Evolutionary conservation across 35 echinoderm and acorn worm species (phyloP).

Genomic region (Chiridota heheva): DNA sequence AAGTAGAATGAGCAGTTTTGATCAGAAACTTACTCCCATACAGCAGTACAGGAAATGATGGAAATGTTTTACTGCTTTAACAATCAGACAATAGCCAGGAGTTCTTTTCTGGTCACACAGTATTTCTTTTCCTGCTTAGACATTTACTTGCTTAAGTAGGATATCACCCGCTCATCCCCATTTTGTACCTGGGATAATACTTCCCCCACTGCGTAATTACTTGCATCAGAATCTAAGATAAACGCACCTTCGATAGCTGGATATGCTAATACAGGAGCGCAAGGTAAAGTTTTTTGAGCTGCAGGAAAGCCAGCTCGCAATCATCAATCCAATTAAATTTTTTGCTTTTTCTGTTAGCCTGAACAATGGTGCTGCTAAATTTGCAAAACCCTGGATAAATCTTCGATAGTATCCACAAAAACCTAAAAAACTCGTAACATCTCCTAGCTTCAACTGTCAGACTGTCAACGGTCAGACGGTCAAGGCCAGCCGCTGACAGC

Average conservation of each 20-base stretch:
- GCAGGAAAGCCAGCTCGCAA: constrained; percentile 1
- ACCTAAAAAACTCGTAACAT: no score
- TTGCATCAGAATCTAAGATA: constrained; percentile 65
- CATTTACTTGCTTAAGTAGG: constrained; percentile 36
- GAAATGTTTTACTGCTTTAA: constrained; percentile 30
- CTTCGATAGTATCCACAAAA: no score
- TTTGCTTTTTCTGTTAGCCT: no score
- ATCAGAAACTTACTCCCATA: no score
- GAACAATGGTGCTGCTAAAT: no score
- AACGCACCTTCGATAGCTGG: constrained; percentile 23
- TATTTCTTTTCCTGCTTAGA: constrained; percentile 32
- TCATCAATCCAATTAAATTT: constrained; percentile 19
- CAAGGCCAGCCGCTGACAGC: no score
- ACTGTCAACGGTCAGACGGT: no score
- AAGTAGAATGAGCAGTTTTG: no score
- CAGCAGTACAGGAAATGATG: constrained; percentile 48
- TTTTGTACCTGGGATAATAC: constrained; percentile 53
- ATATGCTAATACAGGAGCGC: constrained; percentile 40
- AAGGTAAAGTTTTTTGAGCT: not conserved
- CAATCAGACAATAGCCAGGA: constrained; percentile 48
- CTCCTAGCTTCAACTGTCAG: no score
- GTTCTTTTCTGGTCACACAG: constrained; percentile 33
- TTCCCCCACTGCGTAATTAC: constrained; percentile 29
- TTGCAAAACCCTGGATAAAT: no score
- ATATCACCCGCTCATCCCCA: constrained; percentile 48